phyloP scores from a whole-genome alignment of 2,888 invertebrate species.

The Latrodectus elegans region DNA sequence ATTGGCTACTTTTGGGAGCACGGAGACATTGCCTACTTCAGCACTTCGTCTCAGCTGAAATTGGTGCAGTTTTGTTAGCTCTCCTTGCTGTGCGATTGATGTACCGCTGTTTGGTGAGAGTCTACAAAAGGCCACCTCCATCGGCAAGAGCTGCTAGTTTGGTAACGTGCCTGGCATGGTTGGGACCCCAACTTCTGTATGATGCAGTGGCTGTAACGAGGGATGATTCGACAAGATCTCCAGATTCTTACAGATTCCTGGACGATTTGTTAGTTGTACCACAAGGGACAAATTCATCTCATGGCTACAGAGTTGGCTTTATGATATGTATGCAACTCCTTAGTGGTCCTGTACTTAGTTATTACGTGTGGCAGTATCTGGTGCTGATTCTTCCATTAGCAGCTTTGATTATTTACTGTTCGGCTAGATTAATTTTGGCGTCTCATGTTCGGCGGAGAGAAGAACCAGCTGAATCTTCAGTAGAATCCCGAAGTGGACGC shows the following conservation, averaged over 20 bases:
- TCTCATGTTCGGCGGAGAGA: conserved; percentile 38
- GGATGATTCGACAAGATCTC: conserved; percentile 55
- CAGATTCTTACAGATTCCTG: conserved; percentile 61
- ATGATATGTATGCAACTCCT: conserved; percentile 69
- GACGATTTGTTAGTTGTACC: conserved; percentile 64
- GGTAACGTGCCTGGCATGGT: conserved; percentile 63
- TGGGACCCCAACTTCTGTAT: conserved; percentile 67
- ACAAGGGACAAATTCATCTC: conserved; percentile 44
- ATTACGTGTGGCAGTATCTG: conserved; percentile 65
- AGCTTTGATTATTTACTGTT: conserved; percentile 60
- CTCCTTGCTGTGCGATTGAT: conserved; percentile 62
- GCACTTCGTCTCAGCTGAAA: conserved; percentile 66
- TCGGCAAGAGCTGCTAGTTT: conserved; percentile 59
- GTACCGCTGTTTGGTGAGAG: conserved; percentile 49
- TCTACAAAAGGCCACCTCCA: conserved; percentile 50
- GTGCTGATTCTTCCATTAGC: conserved; percentile 60
- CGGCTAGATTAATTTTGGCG: conserved; percentile 47
- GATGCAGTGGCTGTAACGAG: conserved; percentile 61
- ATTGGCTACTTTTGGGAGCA: conserved; percentile 62
- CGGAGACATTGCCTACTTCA: conserved; percentile 67
- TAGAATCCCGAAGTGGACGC: conserved; percentile 47
- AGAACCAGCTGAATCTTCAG: conserved; percentile 43
- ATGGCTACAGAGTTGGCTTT: conserved; percentile 68
- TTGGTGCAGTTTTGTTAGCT: conserved; percentile 56
- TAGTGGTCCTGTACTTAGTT: conserved; percentile 58